Percentiles rank a stretch among this genome's conserved stretches.
phyloP scores from a whole-genome alignment of 2,888 invertebrate species.

The Oscheius sp. region DNA sequence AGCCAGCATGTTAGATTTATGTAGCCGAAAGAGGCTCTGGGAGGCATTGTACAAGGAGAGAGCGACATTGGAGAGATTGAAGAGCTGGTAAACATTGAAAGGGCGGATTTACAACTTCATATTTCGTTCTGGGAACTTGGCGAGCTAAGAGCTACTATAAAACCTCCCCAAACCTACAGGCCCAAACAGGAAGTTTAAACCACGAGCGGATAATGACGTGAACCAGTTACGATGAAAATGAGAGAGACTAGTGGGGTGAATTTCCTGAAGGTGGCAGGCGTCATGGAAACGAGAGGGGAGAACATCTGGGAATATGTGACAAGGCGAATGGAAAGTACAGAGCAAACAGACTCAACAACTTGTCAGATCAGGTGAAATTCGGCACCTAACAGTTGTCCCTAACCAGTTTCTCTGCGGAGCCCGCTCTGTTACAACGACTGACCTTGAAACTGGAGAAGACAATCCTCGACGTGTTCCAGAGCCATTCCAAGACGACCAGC shows the following conservation, averaged over 20 bases:
- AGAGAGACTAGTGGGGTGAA: background rate
- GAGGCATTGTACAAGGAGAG: too few relatives aligned
- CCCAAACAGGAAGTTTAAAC: background rate
- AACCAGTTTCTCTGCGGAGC: background rate
- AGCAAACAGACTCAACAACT: constrained; percentile 26
- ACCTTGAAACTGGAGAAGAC: constrained; percentile 16
- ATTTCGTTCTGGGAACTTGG: too few relatives aligned
- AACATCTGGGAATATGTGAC: constrained; percentile 20
- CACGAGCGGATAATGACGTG: constrained; percentile 4
- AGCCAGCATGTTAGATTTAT: too few relatives aligned
- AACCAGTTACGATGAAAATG: background rate
- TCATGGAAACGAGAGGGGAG: constrained; percentile 17
- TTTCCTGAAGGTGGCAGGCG: constrained; percentile 17
- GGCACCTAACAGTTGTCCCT: constrained; percentile 17
- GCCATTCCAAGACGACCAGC: constrained; percentile 7
- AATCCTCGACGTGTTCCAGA: constrained; percentile 11
- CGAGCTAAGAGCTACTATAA: too few relatives aligned
- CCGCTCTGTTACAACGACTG: background rate
- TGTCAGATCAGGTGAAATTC: constrained; percentile 4
- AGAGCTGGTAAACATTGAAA: too few relatives aligned
- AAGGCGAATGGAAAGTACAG: constrained; percentile 5
- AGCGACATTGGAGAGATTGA: too few relatives aligned
- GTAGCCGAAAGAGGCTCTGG: too few relatives aligned
- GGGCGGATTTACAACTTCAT: too few relatives aligned
- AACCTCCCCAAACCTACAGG: too few relatives aligned